Conservation (phyloP, 2,888 invertebrate species). For the Parelbella ahira region DNA sequence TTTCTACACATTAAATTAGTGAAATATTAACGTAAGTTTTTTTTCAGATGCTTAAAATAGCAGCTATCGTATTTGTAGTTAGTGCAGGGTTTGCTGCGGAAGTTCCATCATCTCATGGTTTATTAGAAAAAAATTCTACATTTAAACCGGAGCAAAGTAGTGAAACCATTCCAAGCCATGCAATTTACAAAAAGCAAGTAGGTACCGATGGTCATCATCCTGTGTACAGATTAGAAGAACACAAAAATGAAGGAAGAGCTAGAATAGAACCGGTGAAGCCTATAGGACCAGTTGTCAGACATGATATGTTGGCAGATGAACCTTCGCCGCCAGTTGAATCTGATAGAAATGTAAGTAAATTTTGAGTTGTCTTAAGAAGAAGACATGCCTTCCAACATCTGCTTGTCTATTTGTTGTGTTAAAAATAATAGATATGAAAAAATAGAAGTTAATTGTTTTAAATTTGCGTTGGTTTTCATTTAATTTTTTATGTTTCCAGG, state of each 20-base stretch:
- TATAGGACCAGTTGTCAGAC: constrained; percentile 49
- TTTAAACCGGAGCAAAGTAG: constrained; percentile 43
- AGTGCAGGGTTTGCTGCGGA: constrained; percentile 47
- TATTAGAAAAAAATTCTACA: constrained; percentile 45
- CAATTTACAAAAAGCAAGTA: constrained; percentile 43
- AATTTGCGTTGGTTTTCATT: not conserved
- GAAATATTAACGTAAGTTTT: constrained; percentile 4
- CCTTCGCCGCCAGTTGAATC: constrained; percentile 48
- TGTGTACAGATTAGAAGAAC: constrained; percentile 52
- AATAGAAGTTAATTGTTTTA: not conserved
- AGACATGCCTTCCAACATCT: too few species aligned
- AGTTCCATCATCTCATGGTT: constrained; percentile 43
- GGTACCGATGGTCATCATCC: constrained; percentile 49
- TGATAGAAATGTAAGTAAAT: constrained; percentile 58
- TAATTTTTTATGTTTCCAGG: constrained; percentile 46
- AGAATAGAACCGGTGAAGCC: constrained; percentile 56
- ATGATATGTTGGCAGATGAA: constrained; percentile 67
- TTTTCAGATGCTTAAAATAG: constrained; percentile 57
- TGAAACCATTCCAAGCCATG: constrained; percentile 43
- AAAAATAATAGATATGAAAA: too few species aligned
- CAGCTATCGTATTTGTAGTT: constrained; percentile 40
- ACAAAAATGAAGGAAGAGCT: constrained; percentile 48
- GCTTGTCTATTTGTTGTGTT: too few species aligned
- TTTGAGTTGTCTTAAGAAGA: not conserved
- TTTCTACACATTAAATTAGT: too few species aligned